Evolutionary conservation across 1,140 invertebrate species (phyloP).

Genomic region (Listronotus oregonensis): DNA sequence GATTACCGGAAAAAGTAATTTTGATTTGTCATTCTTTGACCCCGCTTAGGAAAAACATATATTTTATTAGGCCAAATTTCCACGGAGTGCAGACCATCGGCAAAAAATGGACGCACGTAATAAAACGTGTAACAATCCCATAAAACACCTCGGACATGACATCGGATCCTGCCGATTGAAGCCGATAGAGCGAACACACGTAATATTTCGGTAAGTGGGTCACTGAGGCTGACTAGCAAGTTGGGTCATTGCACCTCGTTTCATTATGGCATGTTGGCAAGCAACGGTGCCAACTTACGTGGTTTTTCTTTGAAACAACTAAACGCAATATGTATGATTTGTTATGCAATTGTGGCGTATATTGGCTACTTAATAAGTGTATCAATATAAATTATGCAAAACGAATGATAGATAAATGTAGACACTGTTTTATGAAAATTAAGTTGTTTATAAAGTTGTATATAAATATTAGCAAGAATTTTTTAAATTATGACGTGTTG

Average conservation of each 20-base stretch:
- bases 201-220: conserved; percentile 54
- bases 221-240: conserved; percentile 54
- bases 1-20: too few species aligned
- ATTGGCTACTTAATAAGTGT: too few species aligned
- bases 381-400: too few species aligned
- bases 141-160: conserved; percentile 32
- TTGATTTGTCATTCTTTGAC: too few species aligned
- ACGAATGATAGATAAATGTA: too few species aligned
- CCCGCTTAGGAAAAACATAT: too few species aligned
- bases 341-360: too few species aligned
- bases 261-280: conserved; percentile 37
- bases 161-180: conserved; percentile 33
- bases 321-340: not conserved
- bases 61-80: too few species aligned
- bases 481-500: too few species aligned
- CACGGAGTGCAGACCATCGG: not conserved
- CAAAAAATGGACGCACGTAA: conserved; percentile 4
- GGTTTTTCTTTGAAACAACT: conserved; percentile 12
- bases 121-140: conserved; percentile 21
- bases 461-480: too few species aligned
- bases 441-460: too few species aligned
- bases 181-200: conserved; percentile 42
- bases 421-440: too few species aligned
- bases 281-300: conserved; percentile 18
- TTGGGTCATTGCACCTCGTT: conserved; percentile 54